Evolutionary conservation across 2,888 invertebrate species (phyloP), one percentile per base, ranked within the genome.

Genomic region (Ephialtes manifestator): DNA sequence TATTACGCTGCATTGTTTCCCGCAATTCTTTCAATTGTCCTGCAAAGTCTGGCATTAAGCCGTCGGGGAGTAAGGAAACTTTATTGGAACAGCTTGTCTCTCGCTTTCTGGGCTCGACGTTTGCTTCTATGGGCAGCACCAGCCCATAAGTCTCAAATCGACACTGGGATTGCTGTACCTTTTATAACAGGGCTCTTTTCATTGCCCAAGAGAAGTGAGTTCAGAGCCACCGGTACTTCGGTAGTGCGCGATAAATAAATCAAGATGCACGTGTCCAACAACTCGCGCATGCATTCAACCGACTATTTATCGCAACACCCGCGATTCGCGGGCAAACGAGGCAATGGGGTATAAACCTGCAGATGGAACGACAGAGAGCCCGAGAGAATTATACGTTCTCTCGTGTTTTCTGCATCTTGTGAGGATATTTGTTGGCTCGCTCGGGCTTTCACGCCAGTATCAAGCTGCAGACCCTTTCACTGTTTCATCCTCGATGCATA

Each of bases 181-280:
- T 39, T 60, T 46, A 20, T 31, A 48, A 15, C 5, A n/a, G 20
- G 10, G 51, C 53, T 70, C 51, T 68, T 65, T 58, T 43, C 55
- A 74, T 68, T 68, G 60, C 24, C 60, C 39, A 65, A 72, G 55
- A 53, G 53, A 46, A 68, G 24, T 24, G 60, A 74, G 18, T 35
- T 7, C 18, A n/a, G 53, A 80, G 70, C 65, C 68, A 65, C 63
- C 63, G 43, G 60, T 53, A 53, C 60, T 75, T 20, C 60, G n/a
- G 72, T 28, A 74, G 65, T 43, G 15, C 60, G 15, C 58, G 85
- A 82, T 76, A 79, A 85, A 85, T 85, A 85, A 82, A 85, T 85
- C 85, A 79, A 58, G 82, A 82, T 85, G 75, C 85, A 79, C 82
- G 79, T 76, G 81, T 82, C 60, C 31, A 71, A 71, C 31, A 71